Conservation (phyloP, 2,888 invertebrate genomes). For the Argyra leucocephala region DNA sequence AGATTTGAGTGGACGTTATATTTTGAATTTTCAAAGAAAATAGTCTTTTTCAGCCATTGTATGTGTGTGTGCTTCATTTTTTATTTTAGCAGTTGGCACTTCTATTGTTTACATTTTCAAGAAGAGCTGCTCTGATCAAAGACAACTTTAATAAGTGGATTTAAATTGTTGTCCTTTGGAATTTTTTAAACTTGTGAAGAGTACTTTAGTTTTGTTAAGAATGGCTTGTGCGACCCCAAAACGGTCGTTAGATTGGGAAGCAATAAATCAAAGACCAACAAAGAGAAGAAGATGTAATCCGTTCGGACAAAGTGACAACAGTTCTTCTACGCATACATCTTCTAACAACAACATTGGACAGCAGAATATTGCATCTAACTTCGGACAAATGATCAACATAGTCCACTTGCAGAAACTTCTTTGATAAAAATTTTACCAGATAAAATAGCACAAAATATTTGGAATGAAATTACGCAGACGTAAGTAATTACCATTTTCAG, state of each 20-base stretch:
- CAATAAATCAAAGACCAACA: constrained; percentile 75
- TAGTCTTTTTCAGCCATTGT: neutral
- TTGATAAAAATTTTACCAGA: constrained; percentile 81
- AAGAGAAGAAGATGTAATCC: constrained; percentile 88
- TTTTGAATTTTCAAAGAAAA: neutral
- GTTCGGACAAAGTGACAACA: constrained; percentile 56
- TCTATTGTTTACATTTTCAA: neutral
- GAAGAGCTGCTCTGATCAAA: neutral
- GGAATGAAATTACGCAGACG: constrained; percentile 85
- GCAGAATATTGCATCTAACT: constrained; percentile 17
- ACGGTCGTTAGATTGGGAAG: constrained; percentile 90
- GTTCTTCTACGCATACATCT: constrained; percentile 31
- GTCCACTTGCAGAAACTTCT: constrained; percentile 74
- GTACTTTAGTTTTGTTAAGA: constrained; percentile 38
- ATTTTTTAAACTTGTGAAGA: constrained; percentile 5
- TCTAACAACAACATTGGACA: constrained; percentile 21
- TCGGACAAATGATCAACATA: constrained; percentile 53
- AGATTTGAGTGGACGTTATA: too few relatives aligned
- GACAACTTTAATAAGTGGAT: neutral
- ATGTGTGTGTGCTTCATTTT: neutral
- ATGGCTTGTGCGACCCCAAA: constrained; percentile 99
- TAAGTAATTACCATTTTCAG: constrained; percentile 69
- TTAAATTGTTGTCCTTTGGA: constrained; percentile 9
- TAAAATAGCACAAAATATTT: constrained; percentile 86
- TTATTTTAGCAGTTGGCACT: neutral